Percentiles rank a stretch among this genome's conserved stretches.
These are phyloP conservation scores for Orthosia gracilis DNA, from an alignment of 2,888 invertebrate species.

Conservation along the genomic window DNA sequence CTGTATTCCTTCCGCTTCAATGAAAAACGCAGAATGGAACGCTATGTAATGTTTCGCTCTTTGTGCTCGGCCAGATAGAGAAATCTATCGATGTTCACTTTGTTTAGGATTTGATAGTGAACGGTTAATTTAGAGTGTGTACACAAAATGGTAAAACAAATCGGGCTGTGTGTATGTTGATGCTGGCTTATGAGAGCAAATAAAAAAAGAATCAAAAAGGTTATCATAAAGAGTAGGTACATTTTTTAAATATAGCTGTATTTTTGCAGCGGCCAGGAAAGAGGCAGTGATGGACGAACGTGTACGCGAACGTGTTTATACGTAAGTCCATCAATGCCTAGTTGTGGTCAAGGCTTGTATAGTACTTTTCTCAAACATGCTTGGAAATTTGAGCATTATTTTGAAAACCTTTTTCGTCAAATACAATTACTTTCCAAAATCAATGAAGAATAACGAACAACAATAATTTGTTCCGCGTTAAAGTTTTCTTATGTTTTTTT, in stretches of 20 bases:
- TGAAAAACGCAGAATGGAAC: constrained; percentile 67
- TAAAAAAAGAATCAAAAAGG: neutral
- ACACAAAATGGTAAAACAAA: constrained; percentile 7
- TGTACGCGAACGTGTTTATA: no score
- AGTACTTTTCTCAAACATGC: no score
- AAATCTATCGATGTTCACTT: constrained; percentile 66
- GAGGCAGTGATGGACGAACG: no score
- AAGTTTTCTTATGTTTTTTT: no score
- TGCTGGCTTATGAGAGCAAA: neutral
- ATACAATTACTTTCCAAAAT: no score
- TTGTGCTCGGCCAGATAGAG: constrained; percentile 68
- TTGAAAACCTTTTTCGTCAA: no score
- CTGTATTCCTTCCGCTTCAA: constrained; percentile 69
- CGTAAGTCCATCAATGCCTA: no score
- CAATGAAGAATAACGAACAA: no score
- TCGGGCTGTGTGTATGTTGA: neutral
- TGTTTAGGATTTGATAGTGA: constrained; percentile 44
- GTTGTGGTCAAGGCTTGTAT: no score
- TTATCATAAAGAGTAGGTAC: neutral
- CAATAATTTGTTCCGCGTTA: no score
- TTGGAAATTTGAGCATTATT: no score
- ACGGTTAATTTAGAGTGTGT: constrained; percentile 29
- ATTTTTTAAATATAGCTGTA: neutral
- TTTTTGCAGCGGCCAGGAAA: no score
- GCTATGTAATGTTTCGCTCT: constrained; percentile 65